Evolutionary conservation across 2,797 vertebrate species (phyloP).

Genomic region (Coreius guichenoti): DNA sequence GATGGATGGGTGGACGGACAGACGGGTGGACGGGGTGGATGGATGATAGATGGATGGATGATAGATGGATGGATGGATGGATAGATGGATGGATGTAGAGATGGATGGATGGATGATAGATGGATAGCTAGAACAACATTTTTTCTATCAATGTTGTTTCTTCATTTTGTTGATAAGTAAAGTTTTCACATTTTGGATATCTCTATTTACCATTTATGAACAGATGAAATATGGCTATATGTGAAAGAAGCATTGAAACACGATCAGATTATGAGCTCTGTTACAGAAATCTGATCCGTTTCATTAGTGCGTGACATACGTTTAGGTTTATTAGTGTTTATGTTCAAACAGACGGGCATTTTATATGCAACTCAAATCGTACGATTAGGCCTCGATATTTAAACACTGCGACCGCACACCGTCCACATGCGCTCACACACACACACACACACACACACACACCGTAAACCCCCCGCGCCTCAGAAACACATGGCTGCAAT

Average conservation of each 20-base stretch:
- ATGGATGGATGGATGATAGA: too few species aligned
- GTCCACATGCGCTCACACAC: constrained; percentile 55
- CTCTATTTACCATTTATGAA: too few species aligned
- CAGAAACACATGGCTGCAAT: constrained; percentile 82
- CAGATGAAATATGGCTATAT: neutral
- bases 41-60: too few species aligned
- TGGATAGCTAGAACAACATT: too few species aligned
- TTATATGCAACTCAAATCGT: neutral
- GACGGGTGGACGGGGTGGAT: too few species aligned
- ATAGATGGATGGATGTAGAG: too few species aligned
- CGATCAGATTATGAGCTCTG: neutral
- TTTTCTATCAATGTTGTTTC: too few species aligned
- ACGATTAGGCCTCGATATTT: constrained; percentile 57
- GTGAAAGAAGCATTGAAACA: neutral
- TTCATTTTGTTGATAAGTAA: too few species aligned
- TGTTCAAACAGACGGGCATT: neutral
- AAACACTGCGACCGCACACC: constrained; percentile 82
- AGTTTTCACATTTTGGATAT: too few species aligned
- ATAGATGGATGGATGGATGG: too few species aligned
- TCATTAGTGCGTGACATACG: too few species aligned
- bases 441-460: constrained; percentile 73
- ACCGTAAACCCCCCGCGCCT: constrained; percentile 69
- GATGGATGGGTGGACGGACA: too few species aligned
- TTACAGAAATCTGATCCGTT: neutral
- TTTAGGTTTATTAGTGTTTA: neutral